Base-by-base conservation (phyloP, 2,113 vertebrate species). In the Regulus satrapa region DNA sequence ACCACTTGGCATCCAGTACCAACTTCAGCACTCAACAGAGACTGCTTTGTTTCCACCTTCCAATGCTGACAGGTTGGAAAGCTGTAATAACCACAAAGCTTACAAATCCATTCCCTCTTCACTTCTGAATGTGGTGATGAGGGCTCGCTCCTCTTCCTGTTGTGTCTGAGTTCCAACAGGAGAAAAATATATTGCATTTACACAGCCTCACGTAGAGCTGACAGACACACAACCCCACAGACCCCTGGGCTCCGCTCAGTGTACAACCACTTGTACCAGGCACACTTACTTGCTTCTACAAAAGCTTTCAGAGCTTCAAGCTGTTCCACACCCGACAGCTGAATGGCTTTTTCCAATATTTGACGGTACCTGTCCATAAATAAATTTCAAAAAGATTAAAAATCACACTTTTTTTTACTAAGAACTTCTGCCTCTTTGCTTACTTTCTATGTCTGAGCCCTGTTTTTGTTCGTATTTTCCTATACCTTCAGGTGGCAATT, bases 281-380 rank as follows among this genome's bases (percentile, higher is more conserved):
- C 21, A 32, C 78, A 97, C 99, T 98, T 98, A 99, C 99, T 99
- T 97, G 99, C 99, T 99, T 99, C 99, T 83, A 99, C 99, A 98
- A 99, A 99, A 82, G 99, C 99, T 98, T 99, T 99, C 95, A 99
- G 97, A 90, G 99, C 99, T 94, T 99, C 99, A 83, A 99, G 98
- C 59, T 99, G 99, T 59, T 99, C 99, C 52, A 96, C 97, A 84
- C 98, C 99, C 5, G 97, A 98, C 55, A 99, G 98, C 97, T 99
- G 99, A 95, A 99, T 98, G 67, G 99, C 99, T 96, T 99, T 99
- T 96, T 99, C 99, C 97, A 99, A 66, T 93, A 99, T 99, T 74
- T 99, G 99, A 69, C 99, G 99, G 89, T 99, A 99, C 82, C 99
- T 99, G 91, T 79, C 69, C 94, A 90, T 12, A 96, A 28, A 93